Evolutionary conservation across 2,888 invertebrate species (phyloP).

Genomic region (Heliconius cydno): DNA sequence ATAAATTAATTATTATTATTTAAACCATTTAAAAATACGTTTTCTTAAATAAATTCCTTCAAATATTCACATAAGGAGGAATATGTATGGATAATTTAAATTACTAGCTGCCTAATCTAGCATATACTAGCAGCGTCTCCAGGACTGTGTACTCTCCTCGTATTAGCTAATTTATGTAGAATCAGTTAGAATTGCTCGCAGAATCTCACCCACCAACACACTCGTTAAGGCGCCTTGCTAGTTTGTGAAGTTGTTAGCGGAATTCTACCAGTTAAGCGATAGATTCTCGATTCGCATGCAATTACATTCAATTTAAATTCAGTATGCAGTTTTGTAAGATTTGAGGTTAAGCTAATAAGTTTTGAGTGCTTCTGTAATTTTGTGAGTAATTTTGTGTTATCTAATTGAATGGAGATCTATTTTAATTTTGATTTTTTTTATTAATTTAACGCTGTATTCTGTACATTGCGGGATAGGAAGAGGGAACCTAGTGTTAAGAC

Average conservation of each 20-base stretch:
- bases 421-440: too few relatives aligned
- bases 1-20: too few relatives aligned
- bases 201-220: slow-evolving; percentile 67
- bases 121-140: slow-evolving; percentile 21
- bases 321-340: slow-evolving; percentile 33
- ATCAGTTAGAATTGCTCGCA: slow-evolving; percentile 70
- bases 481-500: too few relatives aligned
- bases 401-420: neutral
- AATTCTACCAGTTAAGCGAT: slow-evolving; percentile 42
- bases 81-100: neutral
- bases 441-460: too few relatives aligned
- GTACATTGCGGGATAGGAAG: too few relatives aligned
- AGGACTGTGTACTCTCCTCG: slow-evolving; percentile 59
- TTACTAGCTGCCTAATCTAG: slow-evolving; percentile 23
- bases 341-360: slow-evolving; percentile 27
- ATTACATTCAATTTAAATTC: slow-evolving; percentile 48
- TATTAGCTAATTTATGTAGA: slow-evolving; percentile 76
- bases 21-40: too few relatives aligned
- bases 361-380: slow-evolving; percentile 18
- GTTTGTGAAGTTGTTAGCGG: slow-evolving; percentile 48
- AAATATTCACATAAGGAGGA: neutral
- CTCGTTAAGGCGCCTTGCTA: slow-evolving; percentile 56
- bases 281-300: slow-evolving; percentile 47
- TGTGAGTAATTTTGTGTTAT: neutral
- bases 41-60: neutral